Conservation (phyloP, 1,140 invertebrate species). For the Cheumatopsyche charites region DNA sequence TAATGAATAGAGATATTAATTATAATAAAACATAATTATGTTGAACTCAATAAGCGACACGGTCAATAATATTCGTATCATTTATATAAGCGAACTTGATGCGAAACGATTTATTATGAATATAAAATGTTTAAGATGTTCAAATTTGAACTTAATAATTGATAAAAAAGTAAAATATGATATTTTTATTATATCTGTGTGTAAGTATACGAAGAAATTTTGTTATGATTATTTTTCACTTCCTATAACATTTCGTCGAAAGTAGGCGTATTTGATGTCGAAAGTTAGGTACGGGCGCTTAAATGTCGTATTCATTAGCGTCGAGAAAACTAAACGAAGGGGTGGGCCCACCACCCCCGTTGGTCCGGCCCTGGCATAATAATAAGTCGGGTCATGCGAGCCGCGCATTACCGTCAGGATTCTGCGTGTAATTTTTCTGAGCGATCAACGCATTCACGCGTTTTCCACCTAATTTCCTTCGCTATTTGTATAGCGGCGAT, state of each 20-base stretch:
- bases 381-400: conserved; percentile 44
- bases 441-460: conserved; percentile 48
- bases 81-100: too few relatives aligned
- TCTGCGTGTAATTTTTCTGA: conserved; percentile 44
- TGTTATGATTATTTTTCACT: too few relatives aligned
- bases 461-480: conserved; percentile 46
- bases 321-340: conserved; percentile 21
- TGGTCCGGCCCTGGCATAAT: conserved; percentile 9
- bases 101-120: too few relatives aligned
- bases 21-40: background rate
- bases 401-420: conserved; percentile 42
- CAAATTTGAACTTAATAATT: too few relatives aligned
- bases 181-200: background rate
- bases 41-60: conserved; percentile 1
- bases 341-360: background rate
- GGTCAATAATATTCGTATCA: too few relatives aligned
- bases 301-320: conserved; percentile 27
- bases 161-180: too few relatives aligned
- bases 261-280: background rate
- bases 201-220: background rate
- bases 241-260: background rate
- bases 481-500: conserved; percentile 23
- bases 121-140: too few relatives aligned
- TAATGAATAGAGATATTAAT: conserved; percentile 16
- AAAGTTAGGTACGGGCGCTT: conserved; percentile 2